phyloP scores from a whole-genome alignment of 2,888 invertebrate species.

The Drosophila colorata region DNA sequence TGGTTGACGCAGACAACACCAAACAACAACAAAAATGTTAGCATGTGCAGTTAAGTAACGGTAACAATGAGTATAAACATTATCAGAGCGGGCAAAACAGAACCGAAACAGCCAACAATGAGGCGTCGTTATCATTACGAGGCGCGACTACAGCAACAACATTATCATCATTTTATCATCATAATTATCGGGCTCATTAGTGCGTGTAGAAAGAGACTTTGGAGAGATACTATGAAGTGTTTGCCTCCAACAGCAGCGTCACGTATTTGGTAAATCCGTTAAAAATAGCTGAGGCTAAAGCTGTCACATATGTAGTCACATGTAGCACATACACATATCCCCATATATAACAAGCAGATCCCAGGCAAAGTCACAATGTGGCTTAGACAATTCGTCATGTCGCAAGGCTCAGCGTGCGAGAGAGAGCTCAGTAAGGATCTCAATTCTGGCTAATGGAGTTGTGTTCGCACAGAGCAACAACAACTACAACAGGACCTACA shows the following conservation, averaged over 20 bases:
- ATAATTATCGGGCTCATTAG: conserved; percentile 74
- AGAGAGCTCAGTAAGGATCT: conserved; percentile 42
- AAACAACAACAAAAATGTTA: conserved; percentile 59
- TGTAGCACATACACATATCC: conserved; percentile 5
- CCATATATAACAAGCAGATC: conserved; percentile 19
- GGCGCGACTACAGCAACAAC: conserved; percentile 26
- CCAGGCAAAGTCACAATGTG: conserved; percentile 37
- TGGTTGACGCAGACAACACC: conserved; percentile 20
- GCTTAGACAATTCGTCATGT: conserved; percentile 77
- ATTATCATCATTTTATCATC: conserved; percentile 76
- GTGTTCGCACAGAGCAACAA: conserved; percentile 9
- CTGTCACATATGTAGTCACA: conserved; percentile 16
- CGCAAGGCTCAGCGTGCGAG: conserved; percentile 33
- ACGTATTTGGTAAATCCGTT: conserved; percentile 52
- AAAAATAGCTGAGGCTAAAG: conserved; percentile 30
- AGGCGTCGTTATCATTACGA: conserved; percentile 65
- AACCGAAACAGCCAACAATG: conserved; percentile 12
- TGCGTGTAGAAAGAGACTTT: conserved; percentile 36
- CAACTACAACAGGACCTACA: conserved; percentile 1
- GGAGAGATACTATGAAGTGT: not conserved
- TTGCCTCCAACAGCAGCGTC: conserved; percentile 22
- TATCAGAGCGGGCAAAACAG: conserved; percentile 36
- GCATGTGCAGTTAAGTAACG: conserved; percentile 79
- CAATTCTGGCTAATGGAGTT: conserved; percentile 70
- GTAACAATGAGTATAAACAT: conserved; percentile 57